Percentiles rank a stretch among this genome's conserved stretches.
These are phyloP conservation scores for Laothoe populi DNA, from an alignment of 2,888 invertebrate species.

Conservation along the genomic window DNA sequence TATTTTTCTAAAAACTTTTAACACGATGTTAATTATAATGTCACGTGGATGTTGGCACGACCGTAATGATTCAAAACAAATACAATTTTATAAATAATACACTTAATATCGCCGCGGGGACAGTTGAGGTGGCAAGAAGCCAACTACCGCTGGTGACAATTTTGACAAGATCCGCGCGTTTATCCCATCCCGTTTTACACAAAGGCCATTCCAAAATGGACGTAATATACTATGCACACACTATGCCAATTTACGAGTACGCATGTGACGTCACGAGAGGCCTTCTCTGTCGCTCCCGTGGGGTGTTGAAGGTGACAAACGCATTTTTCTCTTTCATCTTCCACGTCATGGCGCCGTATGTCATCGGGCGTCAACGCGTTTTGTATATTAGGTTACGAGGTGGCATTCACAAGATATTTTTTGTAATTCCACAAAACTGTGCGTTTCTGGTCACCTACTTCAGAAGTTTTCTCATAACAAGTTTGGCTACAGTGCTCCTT, in stretches of 20 bases:
- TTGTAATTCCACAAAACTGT: background rate
- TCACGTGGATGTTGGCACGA: constrained; percentile 57
- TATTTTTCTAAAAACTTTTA: constrained; percentile 18
- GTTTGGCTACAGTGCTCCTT: background rate
- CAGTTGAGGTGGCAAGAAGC: constrained; percentile 75
- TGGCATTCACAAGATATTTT: background rate
- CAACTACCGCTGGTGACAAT: constrained; percentile 62
- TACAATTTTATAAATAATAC: constrained; percentile 76
- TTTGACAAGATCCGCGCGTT: constrained; percentile 51
- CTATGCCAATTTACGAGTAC: constrained; percentile 30
- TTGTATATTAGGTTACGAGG: constrained; percentile 19
- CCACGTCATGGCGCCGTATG: constrained; percentile 42
- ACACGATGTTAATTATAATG: constrained; percentile 36
- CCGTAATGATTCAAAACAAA: constrained; percentile 77
- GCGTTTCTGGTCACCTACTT: constrained; percentile 16
- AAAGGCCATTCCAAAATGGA: constrained; percentile 18
- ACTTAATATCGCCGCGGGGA: constrained; percentile 67
- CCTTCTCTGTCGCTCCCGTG: constrained; percentile 14
- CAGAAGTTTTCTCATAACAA: constrained; percentile 9
- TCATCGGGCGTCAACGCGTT: constrained; percentile 29
- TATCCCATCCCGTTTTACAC: constrained; percentile 37
- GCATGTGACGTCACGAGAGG: constrained; percentile 38
- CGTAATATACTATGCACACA: constrained; percentile 19
- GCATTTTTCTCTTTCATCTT: constrained; percentile 14
- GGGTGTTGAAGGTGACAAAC: constrained; percentile 13